A percentile compares a stretch with the other conserved stretches of the same genome.
Evolutionary conservation across 2,797 vertebrate species (phyloP).

Genomic region (Poecilia velifera): DNA sequence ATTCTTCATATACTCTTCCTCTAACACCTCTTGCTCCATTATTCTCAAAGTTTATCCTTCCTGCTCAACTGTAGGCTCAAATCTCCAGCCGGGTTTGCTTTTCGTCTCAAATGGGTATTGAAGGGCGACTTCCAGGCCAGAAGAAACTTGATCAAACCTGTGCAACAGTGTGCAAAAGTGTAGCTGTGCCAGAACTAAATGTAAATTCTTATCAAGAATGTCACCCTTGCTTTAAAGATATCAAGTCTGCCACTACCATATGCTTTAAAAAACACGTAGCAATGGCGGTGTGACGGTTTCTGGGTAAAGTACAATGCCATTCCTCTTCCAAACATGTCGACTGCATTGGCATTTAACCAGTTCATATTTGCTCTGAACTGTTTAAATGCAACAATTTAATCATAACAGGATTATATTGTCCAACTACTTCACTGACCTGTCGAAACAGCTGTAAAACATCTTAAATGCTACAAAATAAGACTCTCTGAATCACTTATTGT

Average conservation of each 20-base stretch:
- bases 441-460: not conserved
- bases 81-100: constrained; percentile 28
- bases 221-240: not conserved
- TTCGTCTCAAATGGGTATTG: constrained; percentile 7
- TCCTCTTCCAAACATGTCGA: not conserved
- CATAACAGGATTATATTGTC: not conserved
- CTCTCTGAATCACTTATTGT: not conserved
- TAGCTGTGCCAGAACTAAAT: not conserved
- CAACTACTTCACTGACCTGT: not conserved
- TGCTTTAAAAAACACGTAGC: not conserved
- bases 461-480: not conserved
- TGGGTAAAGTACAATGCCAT: not conserved
- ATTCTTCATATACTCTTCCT: constrained; percentile 27
- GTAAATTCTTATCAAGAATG: not conserved
- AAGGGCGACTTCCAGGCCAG: constrained; percentile 26
- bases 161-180: not conserved
- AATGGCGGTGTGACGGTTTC: not conserved
- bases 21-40: constrained; percentile 7
- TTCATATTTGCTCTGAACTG: not conserved
- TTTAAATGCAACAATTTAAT: too few relatives aligned
- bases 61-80: constrained; percentile 17
- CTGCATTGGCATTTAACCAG: not conserved
- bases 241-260: not conserved
- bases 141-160: constrained; percentile 28
- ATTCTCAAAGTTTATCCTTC: constrained; percentile 26